A percentile compares a stretch with the other conserved stretches of the same genome.
phyloP scores from a whole-genome alignment of 2,113 vertebrate genomes.

The Leuciscus idus region DNA sequence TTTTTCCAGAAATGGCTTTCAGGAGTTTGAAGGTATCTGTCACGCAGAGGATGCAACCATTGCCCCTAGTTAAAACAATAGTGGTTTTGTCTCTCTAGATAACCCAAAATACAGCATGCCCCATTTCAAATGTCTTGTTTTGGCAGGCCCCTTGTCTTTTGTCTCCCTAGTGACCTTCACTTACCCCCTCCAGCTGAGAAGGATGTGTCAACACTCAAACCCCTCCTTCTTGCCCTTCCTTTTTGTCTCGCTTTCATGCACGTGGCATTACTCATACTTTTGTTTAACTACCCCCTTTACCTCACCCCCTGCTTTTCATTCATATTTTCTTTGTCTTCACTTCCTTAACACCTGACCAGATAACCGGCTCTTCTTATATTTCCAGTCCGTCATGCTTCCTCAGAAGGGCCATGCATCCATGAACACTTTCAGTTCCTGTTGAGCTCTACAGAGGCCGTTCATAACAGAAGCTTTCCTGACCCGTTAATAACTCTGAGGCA shows the following conservation, averaged over 20 bases:
- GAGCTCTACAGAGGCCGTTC: background rate
- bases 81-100: constrained; percentile 14
- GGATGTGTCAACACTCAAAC: constrained; percentile 46
- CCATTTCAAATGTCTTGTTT: background rate
- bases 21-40: constrained; percentile 20
- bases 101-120: constrained; percentile 16
- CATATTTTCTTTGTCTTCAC: constrained; percentile 18
- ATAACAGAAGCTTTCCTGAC: constrained; percentile 25
- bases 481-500: constrained; percentile 38
- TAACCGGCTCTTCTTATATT: background rate
- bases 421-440: background rate
- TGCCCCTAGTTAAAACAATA: constrained; percentile 11
- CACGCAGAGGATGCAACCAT: background rate
- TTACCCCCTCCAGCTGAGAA: constrained; percentile 26
- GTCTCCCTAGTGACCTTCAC: constrained; percentile 41
- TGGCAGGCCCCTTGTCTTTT: constrained; percentile 38
- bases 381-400: background rate
- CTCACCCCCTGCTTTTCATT: background rate
- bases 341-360: constrained; percentile 11
- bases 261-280: constrained; percentile 20
- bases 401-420: background rate
- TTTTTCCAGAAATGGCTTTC: constrained; percentile 14
- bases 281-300: constrained; percentile 8
- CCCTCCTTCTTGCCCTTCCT: background rate
- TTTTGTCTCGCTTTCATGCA: background rate